Evolutionary conservation across 2,113 vertebrate species (phyloP).

Genomic region (Sialia sialis): DNA sequence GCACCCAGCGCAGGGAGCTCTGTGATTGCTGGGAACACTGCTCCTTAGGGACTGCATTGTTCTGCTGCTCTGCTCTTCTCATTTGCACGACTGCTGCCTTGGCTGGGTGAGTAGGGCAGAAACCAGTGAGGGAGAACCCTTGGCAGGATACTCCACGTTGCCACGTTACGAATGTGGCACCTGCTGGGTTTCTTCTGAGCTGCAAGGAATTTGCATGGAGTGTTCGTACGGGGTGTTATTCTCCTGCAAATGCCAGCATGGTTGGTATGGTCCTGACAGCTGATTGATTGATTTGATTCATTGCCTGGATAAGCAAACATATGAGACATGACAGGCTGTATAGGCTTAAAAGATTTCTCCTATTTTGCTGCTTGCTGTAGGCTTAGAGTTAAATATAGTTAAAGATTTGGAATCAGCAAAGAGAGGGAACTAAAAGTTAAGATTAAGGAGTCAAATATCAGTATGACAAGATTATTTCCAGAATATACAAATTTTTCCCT

Average conservation of each 20-base stretch:
- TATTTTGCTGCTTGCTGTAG: constrained; percentile 8
- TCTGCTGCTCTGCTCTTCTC: neutral
- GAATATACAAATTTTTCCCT: neutral
- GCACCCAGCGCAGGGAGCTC: neutral
- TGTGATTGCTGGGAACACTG: neutral
- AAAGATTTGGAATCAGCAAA: neutral
- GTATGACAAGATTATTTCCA: neutral
- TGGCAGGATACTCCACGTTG: neutral
- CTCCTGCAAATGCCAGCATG: neutral
- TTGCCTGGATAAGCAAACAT: neutral
- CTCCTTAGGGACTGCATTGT: neutral
- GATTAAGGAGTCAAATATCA: neutral
- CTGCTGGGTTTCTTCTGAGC: neutral
- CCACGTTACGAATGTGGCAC: neutral
- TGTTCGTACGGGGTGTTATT: neutral
- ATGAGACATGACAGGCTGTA: constrained; percentile 30
- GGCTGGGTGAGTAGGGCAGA: neutral
- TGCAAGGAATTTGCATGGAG: neutral
- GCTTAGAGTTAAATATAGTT: constrained; percentile 11
- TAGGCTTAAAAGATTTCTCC: neutral
- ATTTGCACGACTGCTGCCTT: neutral
- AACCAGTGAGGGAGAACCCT: neutral
- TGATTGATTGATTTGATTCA: constrained; percentile 35
- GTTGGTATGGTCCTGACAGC: neutral
- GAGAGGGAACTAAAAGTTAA: neutral